A percentile compares a stretch with the other conserved stretches of the same genome.
These are phyloP conservation scores for Dermatemys mawii DNA, from an alignment of 2,113 vertebrate genomes.

Conservation along the genomic window DNA sequence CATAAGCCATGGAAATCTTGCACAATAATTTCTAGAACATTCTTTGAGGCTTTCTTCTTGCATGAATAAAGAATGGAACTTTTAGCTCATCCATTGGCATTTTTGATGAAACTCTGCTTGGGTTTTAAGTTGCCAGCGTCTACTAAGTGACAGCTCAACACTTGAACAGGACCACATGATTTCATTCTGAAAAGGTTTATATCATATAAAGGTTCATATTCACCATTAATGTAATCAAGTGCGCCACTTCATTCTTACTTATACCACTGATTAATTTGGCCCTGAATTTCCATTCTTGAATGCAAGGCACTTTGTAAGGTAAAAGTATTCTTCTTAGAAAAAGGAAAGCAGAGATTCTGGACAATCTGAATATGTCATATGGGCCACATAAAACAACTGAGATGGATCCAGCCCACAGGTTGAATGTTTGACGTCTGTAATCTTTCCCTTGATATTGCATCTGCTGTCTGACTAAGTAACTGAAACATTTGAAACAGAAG, in stretches of 20 bases:
- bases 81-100: slow-evolving; percentile 46
- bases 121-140: background rate
- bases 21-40: slow-evolving; percentile 38
- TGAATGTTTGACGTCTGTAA: background rate
- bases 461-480: background rate
- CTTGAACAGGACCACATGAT: background rate
- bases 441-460: background rate
- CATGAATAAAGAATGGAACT: background rate
- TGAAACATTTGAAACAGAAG: background rate
- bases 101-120: background rate
- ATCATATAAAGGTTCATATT: background rate
- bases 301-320: background rate
- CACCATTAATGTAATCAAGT: background rate
- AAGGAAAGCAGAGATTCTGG: background rate
- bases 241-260: background rate
- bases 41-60: slow-evolving; percentile 41
- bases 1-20: slow-evolving; percentile 16
- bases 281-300: background rate
- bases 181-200: background rate
- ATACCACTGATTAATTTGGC: background rate
- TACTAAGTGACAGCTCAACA: background rate
- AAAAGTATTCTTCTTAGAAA: background rate
- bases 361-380: no score
- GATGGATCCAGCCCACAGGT: background rate
- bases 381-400: background rate